Base-by-base conservation (phyloP, 2,113 vertebrate species). In the Propithecus coquereli region DNA sequence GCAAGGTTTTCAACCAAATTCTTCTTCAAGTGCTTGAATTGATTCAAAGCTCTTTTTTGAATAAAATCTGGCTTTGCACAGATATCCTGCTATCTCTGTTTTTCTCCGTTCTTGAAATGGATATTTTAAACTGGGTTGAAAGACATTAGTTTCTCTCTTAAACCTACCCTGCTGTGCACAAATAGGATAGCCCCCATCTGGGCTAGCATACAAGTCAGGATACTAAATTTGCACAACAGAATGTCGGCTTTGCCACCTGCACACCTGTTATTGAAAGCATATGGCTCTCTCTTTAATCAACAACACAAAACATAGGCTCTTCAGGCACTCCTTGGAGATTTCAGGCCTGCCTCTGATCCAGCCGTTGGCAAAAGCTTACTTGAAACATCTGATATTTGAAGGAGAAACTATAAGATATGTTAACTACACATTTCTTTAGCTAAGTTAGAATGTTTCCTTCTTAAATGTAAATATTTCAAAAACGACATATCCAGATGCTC, bases 251-350 rank as follows among this genome's bases (percentile, higher is more conserved):
- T 94, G 70, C 94, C 90, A 93, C 96, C 93, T 97, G 96, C 94
- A 95, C 87, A 97, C 97, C 97, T 97, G 97, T 96, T 97, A 93
- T 93, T 87, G 66, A 86, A 83, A 97, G 95, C 97, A 97, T 97
- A 96, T 97, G 97, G 96, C 70, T 76, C 71, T 87, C 66, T 90
- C 92, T 81, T 96, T 96, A 92, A 97, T 97, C 97, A 97, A 93
- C 96, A 97, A 87, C 92, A 84, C 91, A 93, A 90, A 96, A 97
- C 94, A 97, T 34, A 91, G 93, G 85, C 81, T 88, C 93, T 70
- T 61, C 68, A 95, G 59, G 59, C 87, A 43, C 76, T 97, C 96
- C 74, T 84, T 3, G 0, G 97, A 93, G 94, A 96, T 86, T 96
- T 40, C 83, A 93, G 73, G 74, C 82, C 94, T 94, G 90, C 94